Percentiles rank a stretch among this genome's conserved stretches.
phyloP scores from a whole-genome alignment of 2,113 vertebrate species.

The Orcinus orca region DNA sequence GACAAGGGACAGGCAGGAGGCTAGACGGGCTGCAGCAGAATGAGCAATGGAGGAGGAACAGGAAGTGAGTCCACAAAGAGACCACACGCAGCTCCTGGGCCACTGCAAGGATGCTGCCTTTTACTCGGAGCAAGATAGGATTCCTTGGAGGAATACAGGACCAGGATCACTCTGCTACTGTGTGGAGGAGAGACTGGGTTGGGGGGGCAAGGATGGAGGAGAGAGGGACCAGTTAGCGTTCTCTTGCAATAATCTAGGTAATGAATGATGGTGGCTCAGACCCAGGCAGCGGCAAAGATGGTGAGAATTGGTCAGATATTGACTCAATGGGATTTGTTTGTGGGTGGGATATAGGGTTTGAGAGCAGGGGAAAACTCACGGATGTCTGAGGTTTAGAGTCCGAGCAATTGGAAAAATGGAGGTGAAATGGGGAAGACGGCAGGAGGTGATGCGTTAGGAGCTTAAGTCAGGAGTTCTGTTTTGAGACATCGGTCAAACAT shows the following conservation, averaged over 20 bases:
- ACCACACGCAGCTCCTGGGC: fast-evolving
- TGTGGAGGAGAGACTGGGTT: not conserved
- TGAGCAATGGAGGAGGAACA: not conserved
- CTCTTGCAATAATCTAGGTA: not conserved
- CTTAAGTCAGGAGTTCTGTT: not conserved
- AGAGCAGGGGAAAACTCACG: not conserved
- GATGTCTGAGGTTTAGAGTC: not conserved
- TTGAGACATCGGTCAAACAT: not conserved
- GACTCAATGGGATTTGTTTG: not conserved
- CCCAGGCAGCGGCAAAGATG: not conserved
- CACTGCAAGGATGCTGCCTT: not conserved
- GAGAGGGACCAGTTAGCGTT: not conserved
- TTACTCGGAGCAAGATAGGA: not conserved
- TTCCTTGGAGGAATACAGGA: not conserved
- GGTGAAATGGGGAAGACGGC: not conserved
- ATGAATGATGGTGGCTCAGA: not conserved
- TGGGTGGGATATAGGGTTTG: not conserved
- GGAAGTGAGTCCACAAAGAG: not conserved
- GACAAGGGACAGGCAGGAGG: not conserved
- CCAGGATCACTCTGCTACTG: not conserved
- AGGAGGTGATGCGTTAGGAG: not conserved
- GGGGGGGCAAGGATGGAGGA: not conserved
- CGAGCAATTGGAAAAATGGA: not conserved
- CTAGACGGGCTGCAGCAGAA: not conserved
- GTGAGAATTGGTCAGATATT: not conserved